Conservation (phyloP, 2,113 vertebrate species). For the Raja brachyura region DNA sequence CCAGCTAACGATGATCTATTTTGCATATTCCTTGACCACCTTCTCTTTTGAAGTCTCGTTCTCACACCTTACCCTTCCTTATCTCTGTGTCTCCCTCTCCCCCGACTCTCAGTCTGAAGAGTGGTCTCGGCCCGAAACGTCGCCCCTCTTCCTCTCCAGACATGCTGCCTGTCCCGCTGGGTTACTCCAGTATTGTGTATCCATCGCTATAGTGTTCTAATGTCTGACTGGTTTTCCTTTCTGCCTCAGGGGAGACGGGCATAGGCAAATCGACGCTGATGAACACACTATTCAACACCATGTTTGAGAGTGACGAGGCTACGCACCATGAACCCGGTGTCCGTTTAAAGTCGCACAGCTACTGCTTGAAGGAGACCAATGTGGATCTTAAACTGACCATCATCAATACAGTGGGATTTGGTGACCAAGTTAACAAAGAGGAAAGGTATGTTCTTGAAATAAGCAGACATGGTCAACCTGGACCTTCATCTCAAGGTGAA, state of each 20-base stretch:
- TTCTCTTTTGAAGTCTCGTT: no score
- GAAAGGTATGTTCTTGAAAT: conserved; percentile 72
- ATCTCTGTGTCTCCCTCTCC: no score
- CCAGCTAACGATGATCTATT: no score
- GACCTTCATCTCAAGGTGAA: not conserved
- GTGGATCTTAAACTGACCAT: conserved; percentile 93
- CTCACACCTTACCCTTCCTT: no score
- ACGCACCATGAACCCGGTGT: conserved; percentile 86
- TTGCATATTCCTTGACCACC: no score
- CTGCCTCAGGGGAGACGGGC: conserved; percentile 79
- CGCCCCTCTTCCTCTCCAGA: no score
- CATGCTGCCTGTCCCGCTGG: no score
- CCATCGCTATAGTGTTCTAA: not conserved
- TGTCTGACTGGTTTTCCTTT: not conserved
- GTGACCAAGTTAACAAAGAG: conserved; percentile 96
- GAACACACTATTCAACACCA: conserved; percentile 97
- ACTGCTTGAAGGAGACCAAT: conserved; percentile 86
- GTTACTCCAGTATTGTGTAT: no score
- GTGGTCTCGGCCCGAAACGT: no score
- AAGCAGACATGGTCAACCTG: not conserved
- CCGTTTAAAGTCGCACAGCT: conserved; percentile 80
- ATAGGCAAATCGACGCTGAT: conserved; percentile 95
- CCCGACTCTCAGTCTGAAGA: no score
- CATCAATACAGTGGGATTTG: conserved; percentile 89
- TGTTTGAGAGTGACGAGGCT: conserved; percentile 90